Evolutionary conservation across 2,797 vertebrate species (phyloP), one percentile per base, ranked within the genome.

Genomic region (Anniella stebbinsi): DNA sequence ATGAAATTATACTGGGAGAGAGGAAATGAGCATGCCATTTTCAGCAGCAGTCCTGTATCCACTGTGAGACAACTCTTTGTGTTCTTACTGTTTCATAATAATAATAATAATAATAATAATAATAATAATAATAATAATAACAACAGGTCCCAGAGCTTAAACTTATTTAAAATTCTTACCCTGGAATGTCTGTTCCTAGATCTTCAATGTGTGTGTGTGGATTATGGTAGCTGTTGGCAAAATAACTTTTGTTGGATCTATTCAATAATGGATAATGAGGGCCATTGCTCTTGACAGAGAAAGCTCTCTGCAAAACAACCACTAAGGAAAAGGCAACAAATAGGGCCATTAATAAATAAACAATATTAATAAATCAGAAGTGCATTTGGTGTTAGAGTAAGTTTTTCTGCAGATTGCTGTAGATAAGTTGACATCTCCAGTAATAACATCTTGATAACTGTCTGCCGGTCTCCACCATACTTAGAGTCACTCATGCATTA

Each of bases 381-480:
- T 30, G 33, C 86, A 57, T 45, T 86, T 81, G 70, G 87, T 88
- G 80, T n/a, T 12, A 1, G 3, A 82, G 38, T 12, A 60, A 41
- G 45, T 86, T 81, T 63, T 5, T 10, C 69, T 60, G 85, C 38
- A 81, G 69, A 86, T n/a, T 45, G 28, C 57, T 36, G 23, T 66
- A 76, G 80, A 75, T 82, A 82, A 36, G 51, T 88, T 86, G 83
- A 67, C 83, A 76, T 80, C 18, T 87, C 1, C 38, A 83, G 77
- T 17, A 94, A 92, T 90, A 28, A 88, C 90, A 90, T 91, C 51
- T 86, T 86, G 69, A 90, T 54, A 90, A 75, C n/a, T 86, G 76
- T 77, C 66, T 89, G 88, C 63, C 36, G 90, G 66, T 3, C 9
- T 85, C 15, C 38, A 8, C n/a, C 45, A 9, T 41, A 0, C 51